Evolutionary conservation across 1,140 invertebrate genomes (phyloP).

Genomic region (Sycobia sp.): DNA sequence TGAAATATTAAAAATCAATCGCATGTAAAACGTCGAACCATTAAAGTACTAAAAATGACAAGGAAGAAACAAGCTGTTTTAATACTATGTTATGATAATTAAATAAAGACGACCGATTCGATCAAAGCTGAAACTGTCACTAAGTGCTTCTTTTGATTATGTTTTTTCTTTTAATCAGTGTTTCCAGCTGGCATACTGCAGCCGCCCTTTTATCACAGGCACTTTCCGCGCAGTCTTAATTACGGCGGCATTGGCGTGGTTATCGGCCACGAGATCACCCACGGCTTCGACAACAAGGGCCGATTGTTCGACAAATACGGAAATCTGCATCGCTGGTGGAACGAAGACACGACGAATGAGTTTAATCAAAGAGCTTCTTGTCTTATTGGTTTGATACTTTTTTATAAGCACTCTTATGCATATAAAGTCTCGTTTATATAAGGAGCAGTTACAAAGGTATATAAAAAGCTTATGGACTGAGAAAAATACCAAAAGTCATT

Average conservation of each 20-base stretch:
- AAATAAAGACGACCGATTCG: too few species aligned
- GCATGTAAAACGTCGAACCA: too few species aligned
- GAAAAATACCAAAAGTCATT: too few species aligned
- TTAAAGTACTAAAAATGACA: too few species aligned
- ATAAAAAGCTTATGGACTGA: too few species aligned
- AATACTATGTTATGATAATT: too few species aligned
- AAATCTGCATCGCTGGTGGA: slow-evolving; percentile 82
- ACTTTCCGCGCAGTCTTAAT: slow-evolving; percentile 80
- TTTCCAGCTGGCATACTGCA: slow-evolving; percentile 92
- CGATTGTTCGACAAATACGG: slow-evolving; percentile 72
- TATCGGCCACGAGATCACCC: slow-evolving; percentile 74
- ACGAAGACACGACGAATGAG: slow-evolving; percentile 65
- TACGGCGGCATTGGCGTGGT: slow-evolving; percentile 77
- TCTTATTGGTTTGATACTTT: slow-evolving; percentile 69
- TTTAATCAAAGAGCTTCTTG: slow-evolving; percentile 77
- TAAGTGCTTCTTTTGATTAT: not conserved
- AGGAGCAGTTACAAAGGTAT: too few species aligned
- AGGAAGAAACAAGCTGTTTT: too few species aligned
- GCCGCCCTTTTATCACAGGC: slow-evolving; percentile 85
- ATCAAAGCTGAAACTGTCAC: not conserved
- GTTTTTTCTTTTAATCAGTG: slow-evolving; percentile 61
- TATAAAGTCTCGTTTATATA: too few species aligned
- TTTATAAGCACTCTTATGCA: too few species aligned
- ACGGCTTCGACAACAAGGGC: slow-evolving; percentile 73
- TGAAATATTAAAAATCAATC: not conserved